These are phyloP conservation scores for Holothuria leucospilota DNA, from an alignment of 53 echinoderm and acorn worm genomes.

Conservation along the genomic window DNA sequence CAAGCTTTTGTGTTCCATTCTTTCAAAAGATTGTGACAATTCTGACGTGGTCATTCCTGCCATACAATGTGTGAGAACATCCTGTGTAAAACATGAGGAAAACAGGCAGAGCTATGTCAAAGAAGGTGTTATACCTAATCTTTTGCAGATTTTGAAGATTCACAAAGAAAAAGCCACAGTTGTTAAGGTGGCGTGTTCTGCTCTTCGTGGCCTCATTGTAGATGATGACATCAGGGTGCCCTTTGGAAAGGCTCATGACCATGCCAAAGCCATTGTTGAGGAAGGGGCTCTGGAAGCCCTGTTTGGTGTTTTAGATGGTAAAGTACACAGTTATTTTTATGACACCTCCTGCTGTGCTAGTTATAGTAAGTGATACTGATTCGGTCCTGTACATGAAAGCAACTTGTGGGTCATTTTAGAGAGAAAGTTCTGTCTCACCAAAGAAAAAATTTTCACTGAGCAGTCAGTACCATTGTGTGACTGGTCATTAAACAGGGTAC, in stretches of 20 bases:
- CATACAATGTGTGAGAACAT: conserved; percentile 68
- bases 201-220: conserved; percentile 69
- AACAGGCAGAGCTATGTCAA: conserved; percentile 87
- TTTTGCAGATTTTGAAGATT: conserved; percentile 66
- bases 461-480: too few relatives aligned
- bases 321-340: not conserved
- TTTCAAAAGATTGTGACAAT: not conserved
- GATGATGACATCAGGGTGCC: conserved; percentile 96
- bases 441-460: too few relatives aligned
- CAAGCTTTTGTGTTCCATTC: conserved; percentile 54
- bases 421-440: too few relatives aligned
- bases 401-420: too few relatives aligned
- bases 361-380: too few relatives aligned
- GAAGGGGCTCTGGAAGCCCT: conserved; percentile 77
- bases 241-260: conserved; percentile 97
- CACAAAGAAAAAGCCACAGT: conserved; percentile 43
- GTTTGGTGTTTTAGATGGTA: conserved; percentile 73
- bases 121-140: conserved; percentile 59
- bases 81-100: conserved; percentile 90
- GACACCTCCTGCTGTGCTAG: too few relatives aligned
- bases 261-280: conserved; percentile 94
- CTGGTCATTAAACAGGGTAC: too few relatives aligned
- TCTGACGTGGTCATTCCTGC: conserved; percentile 1
- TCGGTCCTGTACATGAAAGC: too few relatives aligned
- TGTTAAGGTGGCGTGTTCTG: conserved; percentile 73